A percentile compares a stretch with the other conserved stretches of the same genome.
Evolutionary conservation across 1,140 invertebrate species (phyloP).

Genomic region (Platyscapa corneri): DNA sequence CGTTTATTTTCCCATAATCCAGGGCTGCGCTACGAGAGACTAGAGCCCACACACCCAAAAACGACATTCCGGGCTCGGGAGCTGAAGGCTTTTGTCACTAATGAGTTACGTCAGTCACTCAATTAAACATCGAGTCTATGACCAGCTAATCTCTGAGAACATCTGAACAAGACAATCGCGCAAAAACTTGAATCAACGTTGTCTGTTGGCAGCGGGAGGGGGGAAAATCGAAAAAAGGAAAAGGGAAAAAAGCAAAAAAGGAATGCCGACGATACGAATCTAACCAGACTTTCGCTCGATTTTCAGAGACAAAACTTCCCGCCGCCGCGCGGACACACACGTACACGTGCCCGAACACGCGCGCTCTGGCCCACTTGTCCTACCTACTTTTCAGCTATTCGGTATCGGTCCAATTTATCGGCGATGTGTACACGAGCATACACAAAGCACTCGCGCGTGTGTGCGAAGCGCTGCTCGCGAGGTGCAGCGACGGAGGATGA

Average conservation of each 20-base stretch:
- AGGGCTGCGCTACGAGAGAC: no score
- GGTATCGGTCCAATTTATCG: conserved; percentile 45
- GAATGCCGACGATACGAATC: conserved; percentile 23
- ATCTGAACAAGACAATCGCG: conserved; percentile 22
- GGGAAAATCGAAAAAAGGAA: background rate
- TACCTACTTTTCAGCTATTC: conserved; percentile 35
- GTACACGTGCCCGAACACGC: background rate
- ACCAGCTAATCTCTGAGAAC: conserved; percentile 19
- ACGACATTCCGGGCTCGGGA: background rate
- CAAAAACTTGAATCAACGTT: background rate
- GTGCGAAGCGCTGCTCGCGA: background rate
- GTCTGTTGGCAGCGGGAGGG: background rate
- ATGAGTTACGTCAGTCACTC: conserved; percentile 31
- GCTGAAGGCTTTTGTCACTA: background rate
- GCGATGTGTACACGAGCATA: background rate
- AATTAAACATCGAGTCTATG: background rate
- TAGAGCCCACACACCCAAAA: conserved; percentile 15
- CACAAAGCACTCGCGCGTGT: background rate
- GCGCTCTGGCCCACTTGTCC: background rate
- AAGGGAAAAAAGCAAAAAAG: no score
- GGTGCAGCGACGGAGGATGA: background rate
- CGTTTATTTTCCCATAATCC: background rate
- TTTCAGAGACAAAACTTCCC: conserved; percentile 11
- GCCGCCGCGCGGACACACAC: background rate
- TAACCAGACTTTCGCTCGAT: conserved; percentile 36